phyloP scores from a whole-genome alignment of 2,888 invertebrate genomes.

The Idaea straminata region DNA sequence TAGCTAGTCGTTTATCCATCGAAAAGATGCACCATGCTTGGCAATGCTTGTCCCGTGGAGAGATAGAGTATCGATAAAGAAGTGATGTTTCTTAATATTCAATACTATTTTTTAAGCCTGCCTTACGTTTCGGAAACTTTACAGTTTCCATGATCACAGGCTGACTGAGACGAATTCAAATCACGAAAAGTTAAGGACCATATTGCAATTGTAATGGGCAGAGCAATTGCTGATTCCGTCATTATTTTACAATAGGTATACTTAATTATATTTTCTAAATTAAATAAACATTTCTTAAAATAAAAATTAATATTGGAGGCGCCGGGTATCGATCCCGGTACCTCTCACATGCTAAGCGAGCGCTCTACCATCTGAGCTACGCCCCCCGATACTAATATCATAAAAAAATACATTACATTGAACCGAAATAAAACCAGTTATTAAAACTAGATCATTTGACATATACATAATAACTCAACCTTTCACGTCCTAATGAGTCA shows the following conservation, averaged over 20 bases:
- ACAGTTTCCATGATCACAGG: too few relatives aligned
- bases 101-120: too few relatives aligned
- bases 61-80: too few relatives aligned
- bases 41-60: too few relatives aligned
- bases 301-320: conserved; percentile 51
- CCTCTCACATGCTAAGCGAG: conserved; percentile 78
- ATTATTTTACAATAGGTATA: background rate
- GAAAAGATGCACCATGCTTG: too few relatives aligned
- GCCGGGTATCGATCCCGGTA: conserved; percentile 80
- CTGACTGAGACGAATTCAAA: too few relatives aligned
- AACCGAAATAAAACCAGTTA: background rate
- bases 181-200: too few relatives aligned
- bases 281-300: conserved; percentile 16
- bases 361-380: conserved; percentile 74
- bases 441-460: background rate
- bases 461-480: background rate
- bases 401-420: background rate
- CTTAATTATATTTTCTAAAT: background rate
- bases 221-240: too few relatives aligned
- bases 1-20: too few relatives aligned
- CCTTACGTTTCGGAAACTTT: too few relatives aligned
- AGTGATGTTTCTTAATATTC: too few relatives aligned
- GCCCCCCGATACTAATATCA: conserved; percentile 43
- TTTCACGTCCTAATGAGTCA: background rate
- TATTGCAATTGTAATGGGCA: too few relatives aligned